Evolutionary conservation across 2,888 invertebrate species (phyloP).

Genomic region (Drosophila quinaria): DNA sequence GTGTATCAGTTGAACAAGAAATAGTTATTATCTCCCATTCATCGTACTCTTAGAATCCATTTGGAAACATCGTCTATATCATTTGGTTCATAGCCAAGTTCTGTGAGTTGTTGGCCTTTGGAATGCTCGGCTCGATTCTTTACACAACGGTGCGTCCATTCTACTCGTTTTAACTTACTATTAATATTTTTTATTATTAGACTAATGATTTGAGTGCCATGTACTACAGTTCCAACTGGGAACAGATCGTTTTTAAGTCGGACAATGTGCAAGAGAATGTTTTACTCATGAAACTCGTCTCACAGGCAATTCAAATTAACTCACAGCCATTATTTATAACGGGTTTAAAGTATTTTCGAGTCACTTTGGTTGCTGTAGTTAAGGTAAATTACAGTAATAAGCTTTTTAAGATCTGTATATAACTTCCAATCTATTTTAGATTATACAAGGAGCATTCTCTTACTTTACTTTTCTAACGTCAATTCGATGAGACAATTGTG

Average conservation of each 20-base stretch:
- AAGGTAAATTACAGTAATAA: constrained; percentile 47
- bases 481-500: constrained; percentile 58
- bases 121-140: constrained; percentile 73
- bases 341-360: constrained; percentile 75
- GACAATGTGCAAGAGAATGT: constrained; percentile 61
- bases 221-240: constrained; percentile 78
- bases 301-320: constrained; percentile 67
- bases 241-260: constrained; percentile 65
- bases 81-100: constrained; percentile 74
- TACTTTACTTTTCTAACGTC: constrained; percentile 81
- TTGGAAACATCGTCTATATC: constrained; percentile 57
- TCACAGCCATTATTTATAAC: constrained; percentile 70
- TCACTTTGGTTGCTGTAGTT: constrained; percentile 66
- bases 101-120: constrained; percentile 68
- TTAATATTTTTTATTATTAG: constrained; percentile 23
- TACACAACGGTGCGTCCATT: constrained; percentile 60
- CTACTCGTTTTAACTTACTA: background rate
- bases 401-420: background rate
- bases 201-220: constrained; percentile 71
- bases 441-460: constrained; percentile 78
- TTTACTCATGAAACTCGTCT: constrained; percentile 70
- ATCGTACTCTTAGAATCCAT: constrained; percentile 60
- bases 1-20: constrained; percentile 7
- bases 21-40: background rate
- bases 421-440: constrained; percentile 49